phyloP scores from a whole-genome alignment of 2,888 invertebrate species.

The Lepidocyrtoides sp. region DNA sequence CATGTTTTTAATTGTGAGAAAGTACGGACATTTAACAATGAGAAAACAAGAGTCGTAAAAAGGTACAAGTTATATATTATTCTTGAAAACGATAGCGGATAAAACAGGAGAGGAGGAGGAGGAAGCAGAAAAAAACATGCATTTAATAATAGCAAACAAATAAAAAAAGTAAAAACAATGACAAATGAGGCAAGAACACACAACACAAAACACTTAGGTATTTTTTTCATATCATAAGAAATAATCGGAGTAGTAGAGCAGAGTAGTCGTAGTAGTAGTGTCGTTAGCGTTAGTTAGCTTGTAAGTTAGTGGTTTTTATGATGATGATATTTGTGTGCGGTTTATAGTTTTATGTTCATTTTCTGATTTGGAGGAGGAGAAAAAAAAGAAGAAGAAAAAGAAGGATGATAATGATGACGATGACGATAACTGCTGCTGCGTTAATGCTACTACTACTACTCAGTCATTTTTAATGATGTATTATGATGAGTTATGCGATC shows the following conservation, averaged over 20 bases:
- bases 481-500: no score
- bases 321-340: not conserved
- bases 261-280: not conserved
- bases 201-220: no score
- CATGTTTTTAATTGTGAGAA: constrained; percentile 71
- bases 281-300: constrained; percentile 14
- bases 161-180: constrained; percentile 28
- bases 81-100: not conserved
- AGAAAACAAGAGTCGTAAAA: constrained; percentile 52
- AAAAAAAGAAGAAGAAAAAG: no score
- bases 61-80: constrained; percentile 27
- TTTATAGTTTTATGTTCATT: no score
- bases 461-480: no score
- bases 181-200: not conserved
- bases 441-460: no score
- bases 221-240: no score
- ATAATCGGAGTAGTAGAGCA: no score
- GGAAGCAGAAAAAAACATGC: not conserved
- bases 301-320: not conserved
- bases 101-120: not conserved
- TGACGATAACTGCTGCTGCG: no score
- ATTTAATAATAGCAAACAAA: no score
- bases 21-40: constrained; percentile 49
- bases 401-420: not conserved
- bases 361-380: not conserved